These are phyloP conservation scores for Alosa sapidissima DNA, from an alignment of 2,797 vertebrate genomes.

Conservation along the genomic window DNA sequence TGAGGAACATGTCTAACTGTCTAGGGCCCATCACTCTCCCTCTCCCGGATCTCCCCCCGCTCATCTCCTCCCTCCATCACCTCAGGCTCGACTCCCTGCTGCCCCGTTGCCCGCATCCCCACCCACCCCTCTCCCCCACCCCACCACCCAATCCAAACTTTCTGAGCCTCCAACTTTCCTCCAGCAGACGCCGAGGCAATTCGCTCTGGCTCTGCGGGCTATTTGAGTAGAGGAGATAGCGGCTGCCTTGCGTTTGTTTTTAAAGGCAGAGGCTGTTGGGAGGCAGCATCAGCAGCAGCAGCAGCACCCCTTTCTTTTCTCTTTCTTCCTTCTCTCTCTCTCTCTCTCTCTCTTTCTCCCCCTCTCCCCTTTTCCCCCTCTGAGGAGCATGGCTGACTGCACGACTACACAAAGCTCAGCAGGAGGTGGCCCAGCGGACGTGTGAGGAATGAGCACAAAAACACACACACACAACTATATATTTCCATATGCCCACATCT, in stretches of 20 bases:
- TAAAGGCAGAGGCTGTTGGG: constrained; percentile 37
- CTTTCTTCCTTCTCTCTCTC: neutral
- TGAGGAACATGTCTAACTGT: neutral
- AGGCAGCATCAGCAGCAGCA: constrained; percentile 38
- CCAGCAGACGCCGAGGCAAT: constrained; percentile 28
- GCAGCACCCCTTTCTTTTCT: neutral
- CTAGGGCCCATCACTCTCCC: neutral
- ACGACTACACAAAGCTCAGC: constrained; percentile 40
- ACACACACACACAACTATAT: neutral
- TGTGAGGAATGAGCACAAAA: neutral
- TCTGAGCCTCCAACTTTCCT: neutral
- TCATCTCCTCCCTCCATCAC: neutral
- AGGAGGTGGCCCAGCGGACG: constrained; percentile 31
- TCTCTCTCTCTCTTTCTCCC: neutral
- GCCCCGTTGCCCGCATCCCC: neutral
- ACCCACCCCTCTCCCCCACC: neutral
- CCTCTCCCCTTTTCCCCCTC: neutral
- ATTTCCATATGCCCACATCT: constrained; percentile 21
- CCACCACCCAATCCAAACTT: neutral
- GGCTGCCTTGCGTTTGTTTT: constrained; percentile 30
- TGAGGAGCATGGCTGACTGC: constrained; percentile 41
- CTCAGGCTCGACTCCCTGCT: neutral
- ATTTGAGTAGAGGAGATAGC: constrained; percentile 39
- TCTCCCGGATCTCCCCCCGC: neutral
- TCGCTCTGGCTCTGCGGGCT: constrained; percentile 19